Percentiles rank a stretch among this genome's conserved stretches.
Conservation (phyloP, 2,113 vertebrate species). For the Danio rerio region DNA sequence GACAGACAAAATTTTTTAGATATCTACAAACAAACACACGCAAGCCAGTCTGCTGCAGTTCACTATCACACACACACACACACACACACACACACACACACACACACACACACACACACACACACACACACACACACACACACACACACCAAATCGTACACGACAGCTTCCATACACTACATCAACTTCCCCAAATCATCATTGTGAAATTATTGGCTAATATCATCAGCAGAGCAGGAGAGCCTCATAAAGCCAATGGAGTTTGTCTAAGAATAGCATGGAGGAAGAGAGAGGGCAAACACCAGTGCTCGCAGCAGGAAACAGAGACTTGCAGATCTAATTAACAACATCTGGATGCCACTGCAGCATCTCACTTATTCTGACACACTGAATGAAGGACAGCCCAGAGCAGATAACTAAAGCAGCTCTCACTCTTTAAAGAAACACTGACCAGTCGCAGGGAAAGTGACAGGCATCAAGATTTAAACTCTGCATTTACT, state of each 20-base stretch:
- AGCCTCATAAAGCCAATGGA: slow-evolving; percentile 44
- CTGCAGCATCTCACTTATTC: slow-evolving; percentile 51
- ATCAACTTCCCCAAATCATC: slow-evolving; percentile 48
- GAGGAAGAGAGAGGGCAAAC: slow-evolving; percentile 46
- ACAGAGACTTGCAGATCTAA: slow-evolving; percentile 54
- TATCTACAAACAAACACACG: slow-evolving; percentile 7
- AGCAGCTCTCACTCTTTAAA: no score
- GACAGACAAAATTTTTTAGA: no score
- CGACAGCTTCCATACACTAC: slow-evolving; percentile 40
- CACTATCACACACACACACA: neutral
- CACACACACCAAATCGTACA: neutral
- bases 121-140: no score
- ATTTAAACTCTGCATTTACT: no score
- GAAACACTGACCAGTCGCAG: no score
- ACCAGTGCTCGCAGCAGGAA: slow-evolving; percentile 55
- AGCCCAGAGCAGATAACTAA: neutral
- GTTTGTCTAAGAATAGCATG: slow-evolving; percentile 55
- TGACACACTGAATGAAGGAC: slow-evolving; percentile 27
- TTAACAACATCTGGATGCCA: slow-evolving; percentile 60
- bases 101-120: no score
- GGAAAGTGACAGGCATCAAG: no score
- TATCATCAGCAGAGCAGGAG: slow-evolving; percentile 45
- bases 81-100: no score
- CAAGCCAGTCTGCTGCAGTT: slow-evolving; percentile 1
- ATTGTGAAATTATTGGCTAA: slow-evolving; percentile 55